A percentile compares a stretch with the other conserved stretches of the same genome.
Conservation (phyloP, 1,140 invertebrate species). For the Calycopis cecrops region DNA sequence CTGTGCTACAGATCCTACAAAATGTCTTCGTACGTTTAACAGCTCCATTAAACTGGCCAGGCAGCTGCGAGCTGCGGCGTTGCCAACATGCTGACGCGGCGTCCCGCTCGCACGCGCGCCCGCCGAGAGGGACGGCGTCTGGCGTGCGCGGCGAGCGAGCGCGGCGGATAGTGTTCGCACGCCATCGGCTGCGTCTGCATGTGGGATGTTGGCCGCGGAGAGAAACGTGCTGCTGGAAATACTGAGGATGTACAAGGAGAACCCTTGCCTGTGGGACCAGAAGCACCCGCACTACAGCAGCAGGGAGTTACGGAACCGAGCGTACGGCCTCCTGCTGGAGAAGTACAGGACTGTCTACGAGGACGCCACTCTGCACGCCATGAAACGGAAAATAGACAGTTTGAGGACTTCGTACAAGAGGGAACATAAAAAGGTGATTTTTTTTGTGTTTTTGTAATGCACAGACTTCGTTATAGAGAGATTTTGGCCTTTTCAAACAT, state of each 20-base stretch:
- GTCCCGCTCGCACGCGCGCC: not conserved
- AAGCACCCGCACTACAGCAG: constrained; percentile 19
- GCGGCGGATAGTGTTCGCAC: not conserved
- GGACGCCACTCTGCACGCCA: constrained; percentile 7
- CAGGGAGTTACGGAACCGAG: not conserved
- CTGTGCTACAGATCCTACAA: too few relatives aligned
- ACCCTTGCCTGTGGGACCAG: constrained; percentile 25
- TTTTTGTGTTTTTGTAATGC: too few relatives aligned
- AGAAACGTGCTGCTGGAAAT: not conserved
- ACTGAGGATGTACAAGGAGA: constrained; percentile 19
- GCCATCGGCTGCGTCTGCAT: not conserved
- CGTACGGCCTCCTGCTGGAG: constrained; percentile 18
- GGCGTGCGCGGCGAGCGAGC: not conserved
- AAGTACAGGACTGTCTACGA: constrained; percentile 20
- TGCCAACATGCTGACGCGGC: not conserved
- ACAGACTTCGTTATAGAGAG: too few relatives aligned
- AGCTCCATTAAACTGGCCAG: too few relatives aligned
- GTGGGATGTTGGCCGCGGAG: not conserved
- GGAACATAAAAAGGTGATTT: constrained; percentile 22
- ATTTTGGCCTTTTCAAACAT: too few relatives aligned
- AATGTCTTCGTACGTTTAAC: too few relatives aligned
- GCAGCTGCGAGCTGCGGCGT: too few relatives aligned
- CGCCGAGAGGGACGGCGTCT: not conserved
- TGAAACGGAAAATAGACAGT: constrained; percentile 26
- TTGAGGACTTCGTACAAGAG: constrained; percentile 19